phyloP scores from a whole-genome alignment of 1,140 invertebrate genomes.

The Brachionus calyciflorus region DNA sequence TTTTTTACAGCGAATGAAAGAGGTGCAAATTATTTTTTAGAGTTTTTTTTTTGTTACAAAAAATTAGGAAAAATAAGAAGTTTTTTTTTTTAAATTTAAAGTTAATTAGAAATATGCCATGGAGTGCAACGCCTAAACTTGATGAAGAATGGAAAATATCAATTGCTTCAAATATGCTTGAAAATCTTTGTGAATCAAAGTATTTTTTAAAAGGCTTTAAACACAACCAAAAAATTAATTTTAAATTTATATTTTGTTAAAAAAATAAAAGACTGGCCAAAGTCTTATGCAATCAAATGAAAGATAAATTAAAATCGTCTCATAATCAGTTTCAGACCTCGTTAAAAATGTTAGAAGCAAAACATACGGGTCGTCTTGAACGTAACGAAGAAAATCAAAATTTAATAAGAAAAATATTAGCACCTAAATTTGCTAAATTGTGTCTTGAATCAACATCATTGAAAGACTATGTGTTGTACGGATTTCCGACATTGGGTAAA shows the following conservation, averaged over 20 bases:
- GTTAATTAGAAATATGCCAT: conserved; percentile 65
- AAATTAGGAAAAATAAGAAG: too few species aligned
- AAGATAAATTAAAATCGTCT: conserved; percentile 67
- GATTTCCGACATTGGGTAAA: conserved; percentile 72
- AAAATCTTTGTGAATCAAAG: conserved; percentile 68
- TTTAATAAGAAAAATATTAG: conserved; percentile 70
- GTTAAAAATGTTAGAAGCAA: conserved; percentile 69
- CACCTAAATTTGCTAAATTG: conserved; percentile 76
- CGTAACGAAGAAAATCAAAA: conserved; percentile 75
- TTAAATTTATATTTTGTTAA: not conserved
- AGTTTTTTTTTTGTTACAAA: too few species aligned
- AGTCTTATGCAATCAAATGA: conserved; percentile 72
- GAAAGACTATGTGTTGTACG: conserved; percentile 73
- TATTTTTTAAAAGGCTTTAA: conserved; percentile 49
- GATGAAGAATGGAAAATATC: conserved; percentile 72
- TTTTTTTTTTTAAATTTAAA: too few species aligned
- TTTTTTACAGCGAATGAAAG: conserved; percentile 74
- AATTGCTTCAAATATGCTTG: conserved; percentile 71
- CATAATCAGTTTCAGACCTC: conserved; percentile 71
- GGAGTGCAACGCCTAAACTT: conserved; percentile 67
- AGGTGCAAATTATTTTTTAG: conserved; percentile 63
- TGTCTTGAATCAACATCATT: conserved; percentile 80
- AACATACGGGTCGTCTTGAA: conserved; percentile 71
- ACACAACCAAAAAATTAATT: too few species aligned
- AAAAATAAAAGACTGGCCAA: conserved; percentile 67